Base-by-base conservation (phyloP, 2,888 invertebrate genomes). In the Mycogona germanica region DNA sequence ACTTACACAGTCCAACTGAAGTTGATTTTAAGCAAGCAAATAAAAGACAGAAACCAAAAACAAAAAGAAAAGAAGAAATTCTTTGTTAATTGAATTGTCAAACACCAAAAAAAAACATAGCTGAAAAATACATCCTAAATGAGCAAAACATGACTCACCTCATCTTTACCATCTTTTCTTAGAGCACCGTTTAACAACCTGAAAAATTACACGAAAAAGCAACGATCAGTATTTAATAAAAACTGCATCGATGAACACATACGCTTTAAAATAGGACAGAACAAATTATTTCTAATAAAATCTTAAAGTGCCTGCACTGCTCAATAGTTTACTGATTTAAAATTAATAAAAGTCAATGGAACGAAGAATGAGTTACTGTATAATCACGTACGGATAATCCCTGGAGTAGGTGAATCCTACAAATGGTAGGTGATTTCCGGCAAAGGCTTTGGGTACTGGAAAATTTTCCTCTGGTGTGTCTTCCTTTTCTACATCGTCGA, bases 361-460 rank as follows among this genome's bases (percentile, higher is more conserved):
- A n/a, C n/a, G n/a, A n/a, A n/a, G n/a, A n/a, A n/a, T n/a, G n/a
- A n/a, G n/a, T n/a, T n/a, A n/a, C n/a, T n/a, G n/a, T n/a, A 26
- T 40, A 21, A 51, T 29, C 2, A 28, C 54, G 54, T 50, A 52
- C 73, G 88, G 87, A 72, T 88, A 89, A 70, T 93, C 93, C 54
- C 87, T 84, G 61, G 91, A 91, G 68, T 96, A 99, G 2, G 98
- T 97, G 71, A 98, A 99, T 12, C 96, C 96, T 53, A 96, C 87
- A 72, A 98, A 99, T 2, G 98, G 96, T 64, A 99, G 76, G 73
- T 98, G 96, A 73, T 98, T 96, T 56, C 96, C 98, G 57, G 89
- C 91, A 73, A 98, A 99, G 40, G 93, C 89, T 75, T 93, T 97
- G 53, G 97, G 95, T 62, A 87, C 80, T 28, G 95, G 91, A 73